Evolutionary conservation across 53 echinoderm and acorn worm genomes (phyloP).

Genomic region (Patiria pectinifera): DNA sequence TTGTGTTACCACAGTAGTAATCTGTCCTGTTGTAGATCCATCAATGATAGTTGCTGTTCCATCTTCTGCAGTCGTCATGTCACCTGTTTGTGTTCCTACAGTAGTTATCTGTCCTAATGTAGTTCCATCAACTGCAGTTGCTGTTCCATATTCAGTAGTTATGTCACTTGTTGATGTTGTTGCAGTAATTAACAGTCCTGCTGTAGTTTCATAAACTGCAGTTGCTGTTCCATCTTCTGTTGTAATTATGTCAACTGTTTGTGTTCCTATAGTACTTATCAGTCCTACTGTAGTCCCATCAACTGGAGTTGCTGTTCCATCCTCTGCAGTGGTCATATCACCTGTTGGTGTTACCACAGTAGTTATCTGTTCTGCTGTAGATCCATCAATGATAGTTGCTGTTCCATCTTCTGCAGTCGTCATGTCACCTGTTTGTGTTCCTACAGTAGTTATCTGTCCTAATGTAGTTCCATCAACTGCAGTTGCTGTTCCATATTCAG

Average conservation of each 20-base stretch:
- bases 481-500: not conserved
- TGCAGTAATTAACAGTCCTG: not conserved
- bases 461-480: not conserved
- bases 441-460: not conserved
- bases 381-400: not conserved
- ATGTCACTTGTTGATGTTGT: not conserved
- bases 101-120: not conserved
- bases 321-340: no score
- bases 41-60: not conserved
- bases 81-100: no score
- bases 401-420: not conserved
- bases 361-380: not conserved
- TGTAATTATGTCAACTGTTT: not conserved
- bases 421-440: not conserved
- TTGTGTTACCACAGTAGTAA: not conserved
- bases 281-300: not conserved
- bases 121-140: not conserved
- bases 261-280: no score
- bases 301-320: not conserved
- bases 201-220: not conserved
- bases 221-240: not conserved
- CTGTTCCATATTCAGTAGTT: not conserved
- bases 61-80: not conserved
- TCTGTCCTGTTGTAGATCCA: not conserved
- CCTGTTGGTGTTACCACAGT: not conserved